These are phyloP conservation scores for Conomelus anceps DNA, from an alignment of 2,888 invertebrate species.

Conservation along the genomic window DNA sequence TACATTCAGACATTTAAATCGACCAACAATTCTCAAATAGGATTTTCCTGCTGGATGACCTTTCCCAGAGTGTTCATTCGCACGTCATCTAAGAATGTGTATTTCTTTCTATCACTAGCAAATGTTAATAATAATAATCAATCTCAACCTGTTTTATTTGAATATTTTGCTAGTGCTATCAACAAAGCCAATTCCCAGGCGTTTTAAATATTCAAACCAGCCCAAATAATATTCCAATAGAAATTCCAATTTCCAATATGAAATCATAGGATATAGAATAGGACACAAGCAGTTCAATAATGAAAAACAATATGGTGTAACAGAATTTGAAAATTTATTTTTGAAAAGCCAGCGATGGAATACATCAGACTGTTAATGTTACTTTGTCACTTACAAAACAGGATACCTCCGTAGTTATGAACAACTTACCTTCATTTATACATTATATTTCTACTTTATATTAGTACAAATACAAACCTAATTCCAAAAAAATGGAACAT, in stretches of 20 bases:
- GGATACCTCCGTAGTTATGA: not conserved
- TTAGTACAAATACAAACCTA: not conserved
- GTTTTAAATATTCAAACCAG: no score
- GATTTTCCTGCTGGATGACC: no score
- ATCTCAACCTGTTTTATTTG: no score
- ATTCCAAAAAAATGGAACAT: not conserved
- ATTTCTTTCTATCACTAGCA: no score
- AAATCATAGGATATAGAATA: not conserved
- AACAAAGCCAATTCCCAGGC: no score
- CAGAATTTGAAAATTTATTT: not conserved
- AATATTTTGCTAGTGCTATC: no score
- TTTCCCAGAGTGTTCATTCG: no score
- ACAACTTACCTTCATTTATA: not conserved
- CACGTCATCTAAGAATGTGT: no score
- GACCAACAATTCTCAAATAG: no score
- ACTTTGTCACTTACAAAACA: not conserved
- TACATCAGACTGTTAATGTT: not conserved
- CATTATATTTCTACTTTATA: not conserved
- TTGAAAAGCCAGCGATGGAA: not conserved
- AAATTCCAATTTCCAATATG: not conserved
- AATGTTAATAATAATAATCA: no score
- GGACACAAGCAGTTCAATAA: not conserved
- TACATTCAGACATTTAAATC: no score
- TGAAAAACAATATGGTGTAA: not conserved
- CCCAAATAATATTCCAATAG: no score